A percentile compares a stretch with the other conserved stretches of the same genome.
phyloP scores from a whole-genome alignment of 2,797 vertebrate species.

The Notoglanidium macrostoma region DNA sequence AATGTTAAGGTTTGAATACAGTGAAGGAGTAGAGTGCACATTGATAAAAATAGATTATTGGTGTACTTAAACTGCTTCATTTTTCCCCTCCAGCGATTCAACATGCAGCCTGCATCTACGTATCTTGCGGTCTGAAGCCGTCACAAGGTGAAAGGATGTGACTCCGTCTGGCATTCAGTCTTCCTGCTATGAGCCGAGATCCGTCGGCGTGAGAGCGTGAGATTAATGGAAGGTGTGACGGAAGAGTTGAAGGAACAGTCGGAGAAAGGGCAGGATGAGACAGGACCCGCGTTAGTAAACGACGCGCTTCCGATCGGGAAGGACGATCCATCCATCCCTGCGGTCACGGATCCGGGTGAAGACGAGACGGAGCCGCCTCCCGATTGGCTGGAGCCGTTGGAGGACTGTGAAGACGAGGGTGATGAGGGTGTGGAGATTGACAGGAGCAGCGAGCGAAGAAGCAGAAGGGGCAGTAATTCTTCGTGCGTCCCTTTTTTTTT shows the following conservation, averaged over 20 bases:
- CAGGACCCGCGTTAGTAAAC: not conserved
- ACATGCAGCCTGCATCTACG: conserved; percentile 13
- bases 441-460: not conserved
- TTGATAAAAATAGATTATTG: conserved; percentile 25
- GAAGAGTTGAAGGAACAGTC: conserved; percentile 40
- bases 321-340: not conserved
- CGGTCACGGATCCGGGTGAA: not conserved
- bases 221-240: conserved; percentile 43
- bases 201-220: conserved; percentile 15
- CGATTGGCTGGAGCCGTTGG: conserved; percentile 63
- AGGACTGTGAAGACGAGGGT: conserved; percentile 48
- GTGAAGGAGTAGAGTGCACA: not conserved
- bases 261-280: conserved; percentile 17
- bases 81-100: not conserved
- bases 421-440: conserved; percentile 33
- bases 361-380: conserved; percentile 33
- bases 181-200: conserved; percentile 40
- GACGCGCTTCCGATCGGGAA: not conserved
- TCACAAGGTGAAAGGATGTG: conserved; percentile 23
- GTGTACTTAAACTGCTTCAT: not conserved
- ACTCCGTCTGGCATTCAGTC: conserved; percentile 19
- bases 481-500: conserved; percentile 34
- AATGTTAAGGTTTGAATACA: not conserved
- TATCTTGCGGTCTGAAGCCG: conserved; percentile 1
- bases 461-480: conserved; percentile 11